These are phyloP conservation scores for Amphiura filiformis DNA, from an alignment of 35 echinoderm and acorn worm genomes.

Conservation along the genomic window DNA sequence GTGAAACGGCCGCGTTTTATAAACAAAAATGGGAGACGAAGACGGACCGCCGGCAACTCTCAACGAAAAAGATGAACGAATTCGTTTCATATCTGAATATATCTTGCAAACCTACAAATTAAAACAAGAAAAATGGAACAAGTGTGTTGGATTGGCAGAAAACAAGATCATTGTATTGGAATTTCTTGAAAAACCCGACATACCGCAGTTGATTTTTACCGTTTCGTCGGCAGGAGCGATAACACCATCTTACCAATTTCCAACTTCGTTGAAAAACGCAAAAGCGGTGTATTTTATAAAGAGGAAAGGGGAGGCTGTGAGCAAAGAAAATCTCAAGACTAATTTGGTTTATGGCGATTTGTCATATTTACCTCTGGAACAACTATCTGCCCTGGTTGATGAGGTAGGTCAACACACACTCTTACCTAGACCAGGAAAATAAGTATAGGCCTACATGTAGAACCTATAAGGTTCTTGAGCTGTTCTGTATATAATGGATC, in stretches of 20 bases:
- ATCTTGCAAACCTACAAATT: slow-evolving; percentile 90
- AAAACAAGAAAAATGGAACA: slow-evolving; percentile 97
- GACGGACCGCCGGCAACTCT: neutral
- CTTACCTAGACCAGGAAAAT: no score
- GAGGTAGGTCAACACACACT: slow-evolving; percentile 53
- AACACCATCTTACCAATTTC: slow-evolving; percentile 85
- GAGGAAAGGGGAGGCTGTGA: slow-evolving; percentile 60
- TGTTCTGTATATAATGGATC: no score
- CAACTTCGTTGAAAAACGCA: slow-evolving; percentile 64
- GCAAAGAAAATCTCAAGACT: slow-evolving; percentile 75
- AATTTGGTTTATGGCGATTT: slow-evolving; percentile 94
- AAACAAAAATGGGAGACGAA: neutral
- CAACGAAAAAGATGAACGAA: slow-evolving; percentile 65
- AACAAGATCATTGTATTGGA: slow-evolving; percentile 79
- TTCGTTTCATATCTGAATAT: slow-evolving; percentile 93
- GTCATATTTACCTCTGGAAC: slow-evolving; percentile 92
- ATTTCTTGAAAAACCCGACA: slow-evolving; percentile 92
- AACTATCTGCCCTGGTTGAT: no score
- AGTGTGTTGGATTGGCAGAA: slow-evolving; percentile 84
- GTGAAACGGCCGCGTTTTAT: neutral
- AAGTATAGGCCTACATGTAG: no score
- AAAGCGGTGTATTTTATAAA: slow-evolving; percentile 98
- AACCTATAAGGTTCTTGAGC: no score
- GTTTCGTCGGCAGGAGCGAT: slow-evolving; percentile 74
- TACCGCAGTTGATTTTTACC: slow-evolving; percentile 77